These are phyloP conservation scores for Chaitophorus viminalis DNA, from an alignment of 2,888 invertebrate genomes.

Conservation along the genomic window DNA sequence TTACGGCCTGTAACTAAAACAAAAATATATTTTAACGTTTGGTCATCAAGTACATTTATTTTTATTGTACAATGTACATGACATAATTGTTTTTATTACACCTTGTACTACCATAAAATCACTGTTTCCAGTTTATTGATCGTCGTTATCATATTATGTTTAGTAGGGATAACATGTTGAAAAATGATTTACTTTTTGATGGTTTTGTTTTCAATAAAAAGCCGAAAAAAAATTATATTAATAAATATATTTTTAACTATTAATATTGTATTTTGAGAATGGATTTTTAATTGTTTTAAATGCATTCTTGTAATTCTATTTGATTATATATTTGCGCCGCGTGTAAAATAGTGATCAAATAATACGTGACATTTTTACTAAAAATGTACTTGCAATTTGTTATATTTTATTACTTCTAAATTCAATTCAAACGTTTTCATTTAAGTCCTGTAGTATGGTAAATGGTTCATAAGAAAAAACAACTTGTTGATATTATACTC, in stretches of 20 bases:
- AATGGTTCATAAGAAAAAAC: no score
- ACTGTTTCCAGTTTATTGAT: background rate
- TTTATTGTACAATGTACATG: background rate
- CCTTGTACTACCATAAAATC: background rate
- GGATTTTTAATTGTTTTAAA: constrained; percentile 45
- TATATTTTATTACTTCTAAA: constrained; percentile 18
- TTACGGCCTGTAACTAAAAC: constrained; percentile 13
- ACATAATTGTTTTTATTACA: background rate
- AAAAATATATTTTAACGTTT: constrained; percentile 35
- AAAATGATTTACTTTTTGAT: background rate
- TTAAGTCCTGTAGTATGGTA: no score
- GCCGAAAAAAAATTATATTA: background rate
- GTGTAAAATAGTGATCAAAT: constrained; percentile 30
- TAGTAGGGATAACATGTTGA: background rate
- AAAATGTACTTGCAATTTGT: constrained; percentile 15
- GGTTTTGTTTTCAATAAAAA: background rate
- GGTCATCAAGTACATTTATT: constrained; percentile 10
- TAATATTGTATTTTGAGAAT: background rate
- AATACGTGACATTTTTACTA: constrained; percentile 22
- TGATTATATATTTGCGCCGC: background rate
- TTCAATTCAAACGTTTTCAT: no score
- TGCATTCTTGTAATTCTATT: constrained; percentile 39
- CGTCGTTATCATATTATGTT: no score
- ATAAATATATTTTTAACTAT: background rate
- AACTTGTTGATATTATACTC: no score